phyloP scores from a whole-genome alignment of 2,888 invertebrate species.

The Ferdinandea cuprea region DNA sequence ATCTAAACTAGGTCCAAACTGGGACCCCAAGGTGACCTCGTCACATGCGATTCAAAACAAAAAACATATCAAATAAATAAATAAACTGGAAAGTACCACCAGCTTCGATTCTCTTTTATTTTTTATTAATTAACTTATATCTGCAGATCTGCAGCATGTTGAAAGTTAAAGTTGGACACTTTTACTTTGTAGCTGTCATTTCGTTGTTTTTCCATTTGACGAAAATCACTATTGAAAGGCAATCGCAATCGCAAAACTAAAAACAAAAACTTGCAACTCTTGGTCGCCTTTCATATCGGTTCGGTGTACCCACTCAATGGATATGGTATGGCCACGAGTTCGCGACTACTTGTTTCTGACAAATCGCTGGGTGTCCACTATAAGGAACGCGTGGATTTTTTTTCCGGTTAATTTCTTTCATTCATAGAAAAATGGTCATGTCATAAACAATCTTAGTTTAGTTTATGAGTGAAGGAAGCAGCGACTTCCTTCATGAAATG shows the following conservation, averaged over 20 bases:
- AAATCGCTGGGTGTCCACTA: background rate
- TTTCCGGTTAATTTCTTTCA: conserved; percentile 47
- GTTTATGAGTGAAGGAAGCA: conserved; percentile 19
- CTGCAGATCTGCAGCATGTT: conserved; percentile 48
- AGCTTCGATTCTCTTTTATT: background rate
- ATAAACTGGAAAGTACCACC: conserved; percentile 12
- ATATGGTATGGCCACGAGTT: background rate
- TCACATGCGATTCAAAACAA: conserved; percentile 6
- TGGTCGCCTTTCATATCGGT: background rate
- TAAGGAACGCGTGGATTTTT: background rate
- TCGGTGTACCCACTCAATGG: background rate
- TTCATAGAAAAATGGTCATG: conserved; percentile 11
- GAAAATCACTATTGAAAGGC: conserved; percentile 1
- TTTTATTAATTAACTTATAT: conserved; percentile 49
- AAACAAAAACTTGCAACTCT: background rate
- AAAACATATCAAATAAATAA: too few relatives aligned
- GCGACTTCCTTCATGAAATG: background rate
- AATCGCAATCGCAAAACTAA: background rate
- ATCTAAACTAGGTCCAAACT: conserved; percentile 28
- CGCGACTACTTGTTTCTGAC: background rate
- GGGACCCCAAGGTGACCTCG: conserved; percentile 28
- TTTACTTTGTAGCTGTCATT: conserved; percentile 36
- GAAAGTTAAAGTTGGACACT: conserved; percentile 41
- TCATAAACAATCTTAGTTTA: background rate
- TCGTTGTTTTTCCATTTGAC: conserved; percentile 5